Percentiles rank a stretch among this genome's conserved stretches.
These are phyloP conservation scores for Euzophera pinguis DNA, from an alignment of 2,888 invertebrate species.

Conservation along the genomic window DNA sequence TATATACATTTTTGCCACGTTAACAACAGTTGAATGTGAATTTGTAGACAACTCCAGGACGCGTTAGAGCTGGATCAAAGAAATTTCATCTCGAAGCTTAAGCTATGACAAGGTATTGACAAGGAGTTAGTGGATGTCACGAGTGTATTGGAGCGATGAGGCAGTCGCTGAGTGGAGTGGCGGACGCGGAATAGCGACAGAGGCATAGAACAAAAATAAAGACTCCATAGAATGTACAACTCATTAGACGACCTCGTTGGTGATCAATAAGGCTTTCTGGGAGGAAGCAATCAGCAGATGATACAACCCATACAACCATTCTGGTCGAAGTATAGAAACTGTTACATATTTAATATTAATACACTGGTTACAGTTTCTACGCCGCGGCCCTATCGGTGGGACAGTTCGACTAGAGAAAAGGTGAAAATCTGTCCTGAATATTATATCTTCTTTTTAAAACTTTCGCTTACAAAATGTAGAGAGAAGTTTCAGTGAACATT, in stretches of 20 bases:
- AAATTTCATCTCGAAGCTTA: constrained; percentile 6
- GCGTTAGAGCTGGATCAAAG: background rate
- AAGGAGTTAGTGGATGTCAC: constrained; percentile 9
- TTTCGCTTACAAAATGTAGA: too few species aligned
- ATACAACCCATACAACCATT: too few species aligned
- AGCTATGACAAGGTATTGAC: constrained; percentile 12
- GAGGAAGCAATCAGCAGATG: too few species aligned
- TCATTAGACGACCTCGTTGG: background rate
- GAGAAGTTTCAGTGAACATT: too few species aligned
- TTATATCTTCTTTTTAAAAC: too few species aligned
- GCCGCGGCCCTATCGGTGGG: too few species aligned
- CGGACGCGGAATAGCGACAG: background rate
- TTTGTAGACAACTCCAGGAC: background rate
- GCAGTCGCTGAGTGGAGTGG: background rate
- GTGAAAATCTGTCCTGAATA: too few species aligned
- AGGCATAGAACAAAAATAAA: background rate
- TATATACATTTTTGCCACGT: constrained; percentile 43
- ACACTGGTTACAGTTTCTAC: too few species aligned
- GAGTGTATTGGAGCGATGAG: background rate
- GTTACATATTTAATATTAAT: too few species aligned
- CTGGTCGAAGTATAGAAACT: too few species aligned
- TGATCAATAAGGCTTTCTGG: too few species aligned
- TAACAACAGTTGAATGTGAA: constrained; percentile 16
- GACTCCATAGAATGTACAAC: background rate
- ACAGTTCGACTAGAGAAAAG: too few species aligned